Conservation (phyloP, 1,140 invertebrate species). For the Drosophila tropicalis region DNA sequence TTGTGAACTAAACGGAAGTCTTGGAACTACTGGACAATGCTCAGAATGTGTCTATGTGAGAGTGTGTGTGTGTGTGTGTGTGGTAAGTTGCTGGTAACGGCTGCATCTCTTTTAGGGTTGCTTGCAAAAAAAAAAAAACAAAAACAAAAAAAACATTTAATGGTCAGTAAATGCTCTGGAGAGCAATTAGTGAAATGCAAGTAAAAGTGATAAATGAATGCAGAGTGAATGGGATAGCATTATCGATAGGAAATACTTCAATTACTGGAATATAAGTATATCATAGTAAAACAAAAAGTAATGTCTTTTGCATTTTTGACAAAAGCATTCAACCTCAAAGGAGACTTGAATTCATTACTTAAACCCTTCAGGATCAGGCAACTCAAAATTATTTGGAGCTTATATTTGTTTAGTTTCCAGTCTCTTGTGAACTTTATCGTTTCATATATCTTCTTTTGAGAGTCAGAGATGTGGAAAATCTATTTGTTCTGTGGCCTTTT, state of each 20-base stretch:
- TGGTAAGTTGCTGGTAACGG: conserved; percentile 6
- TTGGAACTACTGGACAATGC: conserved; percentile 6
- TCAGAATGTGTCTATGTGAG: conserved; percentile 4
- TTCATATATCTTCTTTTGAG: no score
- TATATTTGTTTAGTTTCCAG: no score
- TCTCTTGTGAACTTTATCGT: no score
- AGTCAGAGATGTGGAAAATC: no score
- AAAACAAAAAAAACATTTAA: neutral
- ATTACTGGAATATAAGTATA: neutral
- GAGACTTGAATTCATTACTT: no score
- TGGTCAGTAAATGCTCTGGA: conserved; percentile 28
- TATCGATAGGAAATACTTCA: no score
- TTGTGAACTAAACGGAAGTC: neutral
- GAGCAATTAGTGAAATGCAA: conserved; percentile 47
- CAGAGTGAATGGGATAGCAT: neutral
- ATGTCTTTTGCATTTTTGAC: no score
- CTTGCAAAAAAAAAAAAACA: neutral
- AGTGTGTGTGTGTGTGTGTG: conserved; percentile 21
- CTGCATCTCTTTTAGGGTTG: conserved; percentile 4
- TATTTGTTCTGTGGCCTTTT: neutral
- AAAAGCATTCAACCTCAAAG: no score
- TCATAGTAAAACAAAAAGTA: neutral
- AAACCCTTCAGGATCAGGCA: no score
- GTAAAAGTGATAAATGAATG: conserved; percentile 55
- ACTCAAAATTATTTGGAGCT: no score